Conservation (phyloP, 2,797 vertebrate genomes). For the Parambassis ranga region DNA sequence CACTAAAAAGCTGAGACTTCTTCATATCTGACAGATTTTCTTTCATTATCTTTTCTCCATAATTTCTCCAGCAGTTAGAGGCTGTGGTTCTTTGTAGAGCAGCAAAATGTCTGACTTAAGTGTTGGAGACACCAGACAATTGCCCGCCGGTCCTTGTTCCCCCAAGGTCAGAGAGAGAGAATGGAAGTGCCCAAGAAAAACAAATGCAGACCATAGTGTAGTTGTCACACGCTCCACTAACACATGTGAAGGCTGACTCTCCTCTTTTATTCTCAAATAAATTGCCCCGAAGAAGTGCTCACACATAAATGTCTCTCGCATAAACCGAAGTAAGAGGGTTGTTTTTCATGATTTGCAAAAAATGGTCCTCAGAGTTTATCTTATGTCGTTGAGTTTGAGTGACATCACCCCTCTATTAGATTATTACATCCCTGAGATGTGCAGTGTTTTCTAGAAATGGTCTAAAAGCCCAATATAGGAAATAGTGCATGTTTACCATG, state of each 20-base stretch:
- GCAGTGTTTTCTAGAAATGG: constrained; percentile 21
- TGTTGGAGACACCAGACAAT: constrained; percentile 75
- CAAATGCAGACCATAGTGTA: constrained; percentile 76
- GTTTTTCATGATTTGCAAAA: constrained; percentile 73
- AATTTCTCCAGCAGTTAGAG: constrained; percentile 70
- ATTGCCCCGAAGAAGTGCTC: constrained; percentile 73
- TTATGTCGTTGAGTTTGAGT: constrained; percentile 64
- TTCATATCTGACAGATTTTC: constrained; percentile 76
- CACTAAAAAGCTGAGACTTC: constrained; percentile 72
- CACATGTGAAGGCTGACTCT: constrained; percentile 69
- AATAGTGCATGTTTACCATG: constrained; percentile 27
- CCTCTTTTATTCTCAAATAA: constrained; percentile 74
- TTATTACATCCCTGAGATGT: constrained; percentile 44
- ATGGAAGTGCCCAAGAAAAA: constrained; percentile 73
- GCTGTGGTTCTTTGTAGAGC: constrained; percentile 58
- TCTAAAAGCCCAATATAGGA: constrained; percentile 12
- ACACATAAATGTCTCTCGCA: constrained; percentile 66
- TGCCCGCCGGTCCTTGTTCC: constrained; percentile 65
- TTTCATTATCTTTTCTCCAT: constrained; percentile 72
- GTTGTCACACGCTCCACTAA: constrained; percentile 74
- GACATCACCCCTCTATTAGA: constrained; percentile 60
- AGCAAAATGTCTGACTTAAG: constrained; percentile 74
- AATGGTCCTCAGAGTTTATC: constrained; percentile 63
- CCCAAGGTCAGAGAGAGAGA: constrained; percentile 73
- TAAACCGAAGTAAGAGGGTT: constrained; percentile 56